Conservation (phyloP, 2,797 vertebrate genomes). For the Lepilemur septentrionalis region DNA sequence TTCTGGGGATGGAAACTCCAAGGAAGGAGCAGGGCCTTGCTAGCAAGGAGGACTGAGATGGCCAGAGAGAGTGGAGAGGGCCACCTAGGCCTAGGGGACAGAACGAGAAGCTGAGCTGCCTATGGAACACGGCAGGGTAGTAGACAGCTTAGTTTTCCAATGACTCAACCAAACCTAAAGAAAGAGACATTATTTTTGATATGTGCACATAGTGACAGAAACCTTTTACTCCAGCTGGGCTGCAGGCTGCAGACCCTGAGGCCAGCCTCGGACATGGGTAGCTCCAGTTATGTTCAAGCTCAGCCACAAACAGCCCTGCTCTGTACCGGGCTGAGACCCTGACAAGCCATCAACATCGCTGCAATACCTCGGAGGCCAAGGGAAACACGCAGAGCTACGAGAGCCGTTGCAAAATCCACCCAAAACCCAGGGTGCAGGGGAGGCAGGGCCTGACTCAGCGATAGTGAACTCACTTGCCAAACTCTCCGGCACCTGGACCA, state of each 20-base stretch:
- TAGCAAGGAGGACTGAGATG: background rate
- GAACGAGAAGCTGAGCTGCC: background rate
- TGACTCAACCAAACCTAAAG: background rate
- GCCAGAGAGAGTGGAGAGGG: background rate
- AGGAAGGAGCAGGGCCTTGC: background rate
- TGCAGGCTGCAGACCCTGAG: background rate
- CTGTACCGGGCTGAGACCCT: constrained; percentile 45
- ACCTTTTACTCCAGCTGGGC: background rate
- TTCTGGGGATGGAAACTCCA: background rate
- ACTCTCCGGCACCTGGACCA: constrained; percentile 44
- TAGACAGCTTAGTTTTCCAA: background rate
- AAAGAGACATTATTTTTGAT: background rate
- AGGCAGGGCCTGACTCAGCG: background rate
- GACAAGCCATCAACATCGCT: constrained; percentile 55
- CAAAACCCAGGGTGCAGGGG: background rate
- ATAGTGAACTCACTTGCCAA: constrained; percentile 1
- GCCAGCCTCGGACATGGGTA: background rate
- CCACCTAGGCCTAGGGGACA: background rate
- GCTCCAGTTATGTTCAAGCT: constrained; percentile 51
- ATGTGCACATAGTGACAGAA: background rate
- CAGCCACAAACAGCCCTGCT: constrained; percentile 61
- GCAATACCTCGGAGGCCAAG: constrained; percentile 54
- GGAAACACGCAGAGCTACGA: background rate
- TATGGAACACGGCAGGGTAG: background rate
- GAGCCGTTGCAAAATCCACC: constrained; percentile 42